Evolutionary conservation across 2,797 vertebrate genomes (phyloP), one percentile per base, ranked within the genome.

Genomic region (Anguilla pacifica): DNA sequence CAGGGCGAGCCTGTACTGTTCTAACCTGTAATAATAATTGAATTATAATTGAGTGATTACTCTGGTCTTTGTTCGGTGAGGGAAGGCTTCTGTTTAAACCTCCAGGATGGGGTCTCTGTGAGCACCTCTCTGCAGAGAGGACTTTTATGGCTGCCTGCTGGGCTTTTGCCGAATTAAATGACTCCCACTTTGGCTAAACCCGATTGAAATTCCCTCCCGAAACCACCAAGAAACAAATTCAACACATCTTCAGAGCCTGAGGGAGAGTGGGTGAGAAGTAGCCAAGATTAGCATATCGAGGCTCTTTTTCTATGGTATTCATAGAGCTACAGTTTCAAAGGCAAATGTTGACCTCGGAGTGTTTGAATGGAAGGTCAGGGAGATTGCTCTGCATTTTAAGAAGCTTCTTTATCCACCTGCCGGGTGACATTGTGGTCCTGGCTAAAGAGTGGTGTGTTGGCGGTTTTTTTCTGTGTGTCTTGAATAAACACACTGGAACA

Each of bases 61-160:
- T 28, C 6, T 49, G 39, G 35, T 82, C 15, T 28, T 59, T 67
- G 17, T 70, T 59, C 49, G 25, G 39, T 43, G 70, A 10, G 49
- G 39, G 17, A 28, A 10, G 74, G 35, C 85, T 90, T 86, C 82
- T 84, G 79, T 74, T 31, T 86, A 88, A 89, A 86, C 5, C 53
- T 59, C 17, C 74, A 82, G 74, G 79, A 61, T 25, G 53, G 15
- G 31, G 31, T n/a, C 9, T 61, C 6, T 64, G 6, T 82, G 74
- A 61, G 35, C 72, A 46, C 22, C 35, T 49, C 59, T 85, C 28
- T 43, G 43, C 11, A 28, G 28, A 85, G 55, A 22, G 55, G 55
- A 85, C 31, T 61, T 64, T 6, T 85, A 64, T 85, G 13, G 43
- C 31, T 59, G 46, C 57, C 84, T 64, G 35, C 57, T 43, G 53